A percentile compares a stretch with the other conserved stretches of the same genome.
Conservation (phyloP, 2,888 invertebrate species). For the Trachelus stipa region DNA sequence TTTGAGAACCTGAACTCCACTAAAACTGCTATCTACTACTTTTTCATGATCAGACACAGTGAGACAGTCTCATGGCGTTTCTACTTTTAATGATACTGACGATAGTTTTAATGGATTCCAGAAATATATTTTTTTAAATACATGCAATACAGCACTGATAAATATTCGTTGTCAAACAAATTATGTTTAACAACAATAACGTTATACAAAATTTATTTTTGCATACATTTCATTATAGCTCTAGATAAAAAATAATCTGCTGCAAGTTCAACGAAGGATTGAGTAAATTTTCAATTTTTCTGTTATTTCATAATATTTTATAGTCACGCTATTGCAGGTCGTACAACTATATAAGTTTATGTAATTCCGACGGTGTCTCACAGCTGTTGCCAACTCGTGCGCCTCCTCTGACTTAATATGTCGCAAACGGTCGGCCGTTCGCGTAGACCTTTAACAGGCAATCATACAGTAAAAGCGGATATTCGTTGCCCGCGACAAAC, state of each 20-base stretch:
- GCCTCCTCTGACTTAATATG: conserved; percentile 38
- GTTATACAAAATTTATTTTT: not conserved
- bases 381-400: conserved; percentile 52
- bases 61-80: not conserved
- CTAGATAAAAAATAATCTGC: not conserved
- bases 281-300: not conserved
- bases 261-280: not conserved
- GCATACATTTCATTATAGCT: not conserved
- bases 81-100: not conserved
- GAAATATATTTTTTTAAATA: not conserved
- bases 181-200: not conserved
- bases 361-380: conserved; percentile 8
- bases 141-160: not conserved
- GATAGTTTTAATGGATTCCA: not conserved
- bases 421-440: conserved; percentile 59
- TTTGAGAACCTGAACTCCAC: not conserved
- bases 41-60: not conserved
- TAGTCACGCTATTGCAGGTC: not conserved
- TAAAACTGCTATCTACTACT: not conserved
- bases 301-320: not conserved
- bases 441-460: conserved; percentile 50
- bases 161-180: not conserved
- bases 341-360: conserved; percentile 19
- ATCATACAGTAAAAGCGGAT: conserved; percentile 31
- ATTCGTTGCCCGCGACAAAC: not conserved